These are phyloP conservation scores for Leucozona laternaria DNA, from an alignment of 2,888 invertebrate species.

Conservation along the genomic window DNA sequence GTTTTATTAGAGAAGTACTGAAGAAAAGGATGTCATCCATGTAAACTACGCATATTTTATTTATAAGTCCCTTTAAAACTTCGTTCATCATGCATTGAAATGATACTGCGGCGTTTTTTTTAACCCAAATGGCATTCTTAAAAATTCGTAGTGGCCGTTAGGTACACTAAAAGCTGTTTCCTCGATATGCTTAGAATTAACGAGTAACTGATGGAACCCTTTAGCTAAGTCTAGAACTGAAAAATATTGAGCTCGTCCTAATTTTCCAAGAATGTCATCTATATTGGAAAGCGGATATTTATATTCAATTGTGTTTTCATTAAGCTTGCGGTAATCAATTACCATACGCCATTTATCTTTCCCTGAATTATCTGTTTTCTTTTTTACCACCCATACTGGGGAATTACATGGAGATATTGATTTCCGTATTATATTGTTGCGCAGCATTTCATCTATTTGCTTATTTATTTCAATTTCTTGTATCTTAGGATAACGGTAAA, in stretches of 20 bases:
- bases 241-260: conserved; percentile 9
- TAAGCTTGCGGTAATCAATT: background rate
- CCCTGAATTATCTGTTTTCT: background rate
- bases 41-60: too few relatives aligned
- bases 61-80: too few relatives aligned
- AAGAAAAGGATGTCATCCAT: too few relatives aligned
- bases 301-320: background rate
- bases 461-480: conserved; percentile 9
- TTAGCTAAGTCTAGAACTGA: background rate
- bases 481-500: conserved; percentile 4
- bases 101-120: too few relatives aligned
- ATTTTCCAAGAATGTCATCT: background rate
- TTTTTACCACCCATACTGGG: background rate
- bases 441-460: background rate
- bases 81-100: too few relatives aligned
- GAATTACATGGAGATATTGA: too few relatives aligned
- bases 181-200: background rate
- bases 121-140: background rate
- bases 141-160: background rate
- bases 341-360: background rate
- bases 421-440: too few relatives aligned
- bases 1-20: too few relatives aligned
- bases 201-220: background rate
- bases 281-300: background rate
- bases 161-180: background rate